Conservation (phyloP, 2,888 invertebrate genomes). For the Drosophila ustulata region DNA sequence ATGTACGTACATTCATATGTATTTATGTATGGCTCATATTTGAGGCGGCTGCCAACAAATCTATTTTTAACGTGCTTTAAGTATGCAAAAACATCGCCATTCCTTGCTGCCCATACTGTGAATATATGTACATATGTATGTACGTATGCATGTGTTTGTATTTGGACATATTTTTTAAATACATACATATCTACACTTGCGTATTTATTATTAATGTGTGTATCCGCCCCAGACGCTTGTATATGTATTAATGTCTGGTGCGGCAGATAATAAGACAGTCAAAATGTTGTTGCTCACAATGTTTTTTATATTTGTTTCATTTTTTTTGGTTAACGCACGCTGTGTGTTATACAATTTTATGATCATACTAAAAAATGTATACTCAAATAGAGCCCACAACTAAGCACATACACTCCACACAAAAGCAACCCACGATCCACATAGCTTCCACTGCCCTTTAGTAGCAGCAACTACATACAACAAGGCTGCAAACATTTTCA, state of each 20-base stretch:
- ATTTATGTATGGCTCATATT: constrained; percentile 23
- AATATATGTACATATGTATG: constrained; percentile 7
- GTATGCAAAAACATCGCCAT: constrained; percentile 60
- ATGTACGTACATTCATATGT: constrained; percentile 3
- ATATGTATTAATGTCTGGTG: constrained; percentile 3
- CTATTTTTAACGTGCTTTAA: constrained; percentile 41
- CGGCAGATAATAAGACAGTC: constrained; percentile 12
- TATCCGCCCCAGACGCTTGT: neutral
- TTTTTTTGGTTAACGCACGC: constrained; percentile 19
- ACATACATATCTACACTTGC: constrained; percentile 10
- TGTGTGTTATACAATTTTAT: constrained; percentile 21
- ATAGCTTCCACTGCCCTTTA: neutral
- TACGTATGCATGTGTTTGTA: constrained; percentile 2
- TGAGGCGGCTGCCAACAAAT: constrained; percentile 46
- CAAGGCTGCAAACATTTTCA: constrained; percentile 40
- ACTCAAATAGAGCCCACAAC: neutral
- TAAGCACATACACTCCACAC: neutral
- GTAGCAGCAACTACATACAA: neutral
- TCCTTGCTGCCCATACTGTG: constrained; percentile 28
- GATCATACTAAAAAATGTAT: constrained; percentile 9
- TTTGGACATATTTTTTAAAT: constrained; percentile 11
- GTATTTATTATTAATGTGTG: constrained; percentile 5
- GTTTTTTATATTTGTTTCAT: neutral
- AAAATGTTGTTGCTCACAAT: constrained; percentile 15
- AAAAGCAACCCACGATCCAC: neutral